Base-by-base conservation (phyloP, 2,888 invertebrate species). In the Ectemnius lituratus region DNA sequence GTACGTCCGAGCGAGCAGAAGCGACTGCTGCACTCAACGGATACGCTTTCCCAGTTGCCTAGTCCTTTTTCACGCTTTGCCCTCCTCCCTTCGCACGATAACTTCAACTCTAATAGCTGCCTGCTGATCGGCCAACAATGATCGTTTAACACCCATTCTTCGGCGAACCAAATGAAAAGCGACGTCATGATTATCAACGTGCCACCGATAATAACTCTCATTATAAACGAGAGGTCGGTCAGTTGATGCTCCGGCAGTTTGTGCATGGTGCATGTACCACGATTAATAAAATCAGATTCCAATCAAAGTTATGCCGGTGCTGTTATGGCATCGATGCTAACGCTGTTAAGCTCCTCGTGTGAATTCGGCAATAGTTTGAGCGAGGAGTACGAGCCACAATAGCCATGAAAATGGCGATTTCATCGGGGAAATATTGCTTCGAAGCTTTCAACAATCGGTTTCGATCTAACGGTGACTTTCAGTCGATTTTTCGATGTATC, bases 201-300 rank as follows among this genome's bases (percentile, higher is more conserved):
- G 23, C 23, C 23, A 3, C 23, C 23, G 52, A 28, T 8, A n/a
- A 20, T 20, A 58, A 56, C 56, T 37, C 37, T 37, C 37, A 37
- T 37, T 37, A 37, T 37, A 37, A 37, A 37, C 37, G 37, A 11
- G 37, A 37, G 62, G 45, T 47, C 46, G 47, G 28, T 16, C 28
- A 46, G 62, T 23, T 23, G 23, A 23, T 23, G 23, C 23, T 3
- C 62, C 11, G 11, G 16, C 47, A 28, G 45, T 27, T 62, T 45
- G 52, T n/a, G 46, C 64, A 56, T 23, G n/a, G n/a, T 45, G 46
- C 49, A 13, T 28, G 59, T 27, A 57, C 13, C 18, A 16, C 46
- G 28, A 62, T 74, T 69, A 71, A 67, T 78, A 73, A 81, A 81
- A 79, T 62, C 64, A 61, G 66, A 73, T 76, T 72, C 66, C 74